phyloP scores from a whole-genome alignment of 2,888 invertebrate species.

The Xestia xanthographa region DNA sequence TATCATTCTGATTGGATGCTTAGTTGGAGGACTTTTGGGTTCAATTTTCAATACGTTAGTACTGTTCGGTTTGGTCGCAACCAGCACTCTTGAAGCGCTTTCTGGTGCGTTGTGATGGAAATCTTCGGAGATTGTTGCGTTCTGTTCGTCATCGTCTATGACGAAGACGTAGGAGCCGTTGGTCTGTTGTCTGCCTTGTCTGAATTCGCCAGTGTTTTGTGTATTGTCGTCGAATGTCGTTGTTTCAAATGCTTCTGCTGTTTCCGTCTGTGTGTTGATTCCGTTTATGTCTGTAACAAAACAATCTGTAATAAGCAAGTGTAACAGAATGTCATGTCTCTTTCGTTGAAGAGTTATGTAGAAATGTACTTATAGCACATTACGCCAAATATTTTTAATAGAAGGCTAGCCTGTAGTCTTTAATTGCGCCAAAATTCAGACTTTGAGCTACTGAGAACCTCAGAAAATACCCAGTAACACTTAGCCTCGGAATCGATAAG shows the following conservation, averaged over 20 bases:
- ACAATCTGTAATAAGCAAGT: not conserved
- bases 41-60: conserved; percentile 74
- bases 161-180: conserved; percentile 54
- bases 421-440: not conserved
- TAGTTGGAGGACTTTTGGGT: conserved; percentile 57
- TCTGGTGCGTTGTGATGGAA: conserved; percentile 68
- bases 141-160: conserved; percentile 46
- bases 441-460: not conserved
- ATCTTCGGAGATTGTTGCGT: conserved; percentile 70
- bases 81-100: conserved; percentile 85
- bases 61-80: conserved; percentile 72
- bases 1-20: conserved; percentile 71
- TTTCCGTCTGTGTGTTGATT: conserved; percentile 73
- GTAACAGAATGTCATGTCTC: not conserved
- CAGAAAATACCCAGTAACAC: not conserved
- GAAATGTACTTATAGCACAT: not conserved
- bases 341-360: not conserved
- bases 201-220: conserved; percentile 56
- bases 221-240: conserved; percentile 64
- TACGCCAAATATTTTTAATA: not conserved
- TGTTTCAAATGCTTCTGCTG: conserved; percentile 60
- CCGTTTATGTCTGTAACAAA: conserved; percentile 80
- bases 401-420: not conserved
- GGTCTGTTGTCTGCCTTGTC: conserved; percentile 62
- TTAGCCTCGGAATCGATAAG: not conserved